Percentiles rank a stretch among this genome's conserved stretches.
Evolutionary conservation across 2,113 vertebrate genomes (phyloP).

Genomic region (Suricata suricatta): DNA sequence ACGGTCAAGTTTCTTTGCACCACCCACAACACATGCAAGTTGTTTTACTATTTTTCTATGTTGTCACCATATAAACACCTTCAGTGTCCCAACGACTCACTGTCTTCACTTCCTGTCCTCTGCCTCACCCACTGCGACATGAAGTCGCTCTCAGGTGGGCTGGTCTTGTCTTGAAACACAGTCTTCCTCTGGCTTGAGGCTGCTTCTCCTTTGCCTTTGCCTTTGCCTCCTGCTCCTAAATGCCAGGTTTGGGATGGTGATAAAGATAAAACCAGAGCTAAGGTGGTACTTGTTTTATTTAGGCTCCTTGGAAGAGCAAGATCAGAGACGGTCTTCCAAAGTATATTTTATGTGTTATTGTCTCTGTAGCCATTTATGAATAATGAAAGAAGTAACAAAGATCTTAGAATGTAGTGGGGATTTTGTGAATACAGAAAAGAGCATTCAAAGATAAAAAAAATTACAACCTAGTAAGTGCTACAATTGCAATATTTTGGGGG

Average conservation of each 20-base stretch:
- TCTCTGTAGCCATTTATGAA: neutral
- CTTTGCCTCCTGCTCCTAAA: neutral
- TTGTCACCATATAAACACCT: neutral
- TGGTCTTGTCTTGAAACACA: neutral
- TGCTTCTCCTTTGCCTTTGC: neutral
- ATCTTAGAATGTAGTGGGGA: neutral
- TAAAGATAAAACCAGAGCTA: neutral
- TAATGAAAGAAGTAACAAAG: neutral
- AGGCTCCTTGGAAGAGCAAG: neutral
- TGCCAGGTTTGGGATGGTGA: neutral
- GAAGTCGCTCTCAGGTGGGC: neutral
- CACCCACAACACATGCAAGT: neutral
- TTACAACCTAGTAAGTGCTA: neutral
- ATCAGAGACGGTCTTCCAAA: neutral
- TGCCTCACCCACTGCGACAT: neutral
- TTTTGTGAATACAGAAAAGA: constrained; percentile 16
- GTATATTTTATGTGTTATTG: neutral
- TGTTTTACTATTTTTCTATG: neutral
- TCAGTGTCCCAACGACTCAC: neutral
- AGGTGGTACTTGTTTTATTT: neutral
- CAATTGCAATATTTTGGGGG: neutral
- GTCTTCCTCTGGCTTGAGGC: neutral
- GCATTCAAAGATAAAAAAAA: neutral
- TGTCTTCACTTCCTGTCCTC: neutral
- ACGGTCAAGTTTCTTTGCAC: neutral